A percentile compares a stretch with the other conserved stretches of the same genome.
These are phyloP conservation scores for Eulemur coronatus DNA, from an alignment of 2,797 vertebrate genomes.

Conservation along the genomic window DNA sequence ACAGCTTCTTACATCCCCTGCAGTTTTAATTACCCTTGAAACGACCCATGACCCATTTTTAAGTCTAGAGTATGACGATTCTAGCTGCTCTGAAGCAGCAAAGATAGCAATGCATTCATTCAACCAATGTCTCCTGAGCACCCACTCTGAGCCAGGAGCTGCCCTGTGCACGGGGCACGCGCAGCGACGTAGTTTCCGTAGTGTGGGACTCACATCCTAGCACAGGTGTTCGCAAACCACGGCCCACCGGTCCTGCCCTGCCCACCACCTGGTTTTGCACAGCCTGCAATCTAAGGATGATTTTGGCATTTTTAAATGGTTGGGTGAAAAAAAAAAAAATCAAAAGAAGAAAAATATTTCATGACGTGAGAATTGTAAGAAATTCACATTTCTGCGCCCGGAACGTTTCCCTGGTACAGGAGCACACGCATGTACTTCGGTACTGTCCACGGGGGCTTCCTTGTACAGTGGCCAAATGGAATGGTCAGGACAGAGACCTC, in stretches of 20 bases:
- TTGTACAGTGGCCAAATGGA: neutral
- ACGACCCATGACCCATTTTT: neutral
- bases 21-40: neutral
- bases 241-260: neutral
- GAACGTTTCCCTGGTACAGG: neutral
- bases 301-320: neutral
- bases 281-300: neutral
- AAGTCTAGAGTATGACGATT: neutral
- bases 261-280: neutral
- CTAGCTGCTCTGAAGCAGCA: neutral
- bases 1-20: neutral
- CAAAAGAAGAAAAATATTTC: neutral
- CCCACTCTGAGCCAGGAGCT: neutral
- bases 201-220: neutral
- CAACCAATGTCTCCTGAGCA: neutral
- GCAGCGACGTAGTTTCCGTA: fast-evolving
- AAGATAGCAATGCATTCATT: neutral
- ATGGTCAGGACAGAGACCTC: neutral
- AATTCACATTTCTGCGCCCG: neutral
- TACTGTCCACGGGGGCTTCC: neutral
- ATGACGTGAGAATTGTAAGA: neutral
- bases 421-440: fast-evolving
- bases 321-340: too few species aligned
- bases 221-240: fast-evolving
- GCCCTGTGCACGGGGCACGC: neutral